Conservation (phyloP, 1,140 invertebrate genomes). For the Drosophila tropicalis region DNA sequence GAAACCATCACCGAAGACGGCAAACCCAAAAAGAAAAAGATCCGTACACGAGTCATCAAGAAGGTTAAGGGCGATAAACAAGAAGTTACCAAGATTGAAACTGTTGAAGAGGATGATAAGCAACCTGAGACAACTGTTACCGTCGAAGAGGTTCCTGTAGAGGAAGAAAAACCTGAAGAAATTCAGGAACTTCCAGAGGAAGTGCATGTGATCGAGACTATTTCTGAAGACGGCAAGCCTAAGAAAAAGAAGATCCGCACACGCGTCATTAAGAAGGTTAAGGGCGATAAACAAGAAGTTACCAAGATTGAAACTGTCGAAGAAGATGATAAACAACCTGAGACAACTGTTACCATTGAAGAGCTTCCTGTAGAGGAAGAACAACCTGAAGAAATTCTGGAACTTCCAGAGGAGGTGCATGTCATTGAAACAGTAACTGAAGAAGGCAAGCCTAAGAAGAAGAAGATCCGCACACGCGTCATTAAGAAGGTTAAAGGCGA, state of each 20-base stretch:
- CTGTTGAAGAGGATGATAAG: no score
- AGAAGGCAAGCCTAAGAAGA: conserved; percentile 1
- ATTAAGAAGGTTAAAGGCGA: conserved; percentile 5
- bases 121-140: no score
- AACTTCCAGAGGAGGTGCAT: not conserved
- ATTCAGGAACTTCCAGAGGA: no score
- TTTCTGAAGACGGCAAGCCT: not conserved
- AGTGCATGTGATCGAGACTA: not conserved
- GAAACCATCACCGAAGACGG: no score
- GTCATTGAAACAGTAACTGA: not conserved
- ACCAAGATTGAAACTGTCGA: conserved; percentile 7
- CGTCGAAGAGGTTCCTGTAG: no score
- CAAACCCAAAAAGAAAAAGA: no score
- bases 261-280: conserved; percentile 3
- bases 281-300: conserved; percentile 6
- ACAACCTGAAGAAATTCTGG: not conserved
- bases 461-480: conserved; percentile 8
- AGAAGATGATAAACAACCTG: not conserved
- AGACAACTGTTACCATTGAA: not conserved
- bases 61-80: no score
- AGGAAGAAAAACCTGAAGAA: no score
- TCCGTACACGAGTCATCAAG: no score
- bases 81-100: no score
- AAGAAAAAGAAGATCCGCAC: conserved; percentile 3
- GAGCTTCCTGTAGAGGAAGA: not conserved